Evolutionary conservation across 1,140 invertebrate species (phyloP).

Genomic region (Paraescarpia echinospica): DNA sequence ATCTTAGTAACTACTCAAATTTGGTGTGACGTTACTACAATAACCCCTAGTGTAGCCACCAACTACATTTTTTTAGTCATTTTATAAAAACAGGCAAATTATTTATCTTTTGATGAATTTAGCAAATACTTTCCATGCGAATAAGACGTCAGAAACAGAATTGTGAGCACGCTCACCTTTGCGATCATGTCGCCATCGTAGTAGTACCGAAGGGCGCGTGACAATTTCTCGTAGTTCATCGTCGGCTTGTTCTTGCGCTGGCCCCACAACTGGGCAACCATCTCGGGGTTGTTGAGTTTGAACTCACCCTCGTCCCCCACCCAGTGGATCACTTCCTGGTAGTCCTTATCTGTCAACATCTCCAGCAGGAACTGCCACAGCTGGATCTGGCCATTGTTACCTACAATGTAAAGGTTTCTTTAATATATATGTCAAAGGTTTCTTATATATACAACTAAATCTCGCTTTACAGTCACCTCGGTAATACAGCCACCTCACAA

Average conservation of each 20-base stretch:
- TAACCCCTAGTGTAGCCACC: no score
- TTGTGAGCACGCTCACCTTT: conserved; percentile 64
- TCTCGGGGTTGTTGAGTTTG: conserved; percentile 95
- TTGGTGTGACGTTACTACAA: no score
- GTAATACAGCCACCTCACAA: no score
- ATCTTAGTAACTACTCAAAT: no score
- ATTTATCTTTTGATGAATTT: no score
- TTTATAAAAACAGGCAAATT: no score
- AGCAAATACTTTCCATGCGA: no score
- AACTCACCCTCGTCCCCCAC: conserved; percentile 99
- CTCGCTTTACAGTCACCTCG: no score
- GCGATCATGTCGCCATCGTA: conserved; percentile 99
- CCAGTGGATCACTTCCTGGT: conserved; percentile 96
- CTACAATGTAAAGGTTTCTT: neutral
- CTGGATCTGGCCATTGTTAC: conserved; percentile 53
- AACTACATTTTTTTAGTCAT: no score
- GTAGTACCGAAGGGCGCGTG: conserved; percentile 93
- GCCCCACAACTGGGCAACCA: conserved; percentile 95
- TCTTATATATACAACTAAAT: no score
- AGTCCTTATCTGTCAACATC: conserved; percentile 92
- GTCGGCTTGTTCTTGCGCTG: conserved; percentile 98
- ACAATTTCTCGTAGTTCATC: conserved; percentile 98
- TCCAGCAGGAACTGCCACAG: conserved; percentile 98
- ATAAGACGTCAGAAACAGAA: neutral
- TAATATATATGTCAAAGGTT: no score